Percentiles rank a stretch among this genome's conserved stretches.
These are phyloP conservation scores for Aromia moschata DNA, from an alignment of 2,888 invertebrate species.

Conservation along the genomic window DNA sequence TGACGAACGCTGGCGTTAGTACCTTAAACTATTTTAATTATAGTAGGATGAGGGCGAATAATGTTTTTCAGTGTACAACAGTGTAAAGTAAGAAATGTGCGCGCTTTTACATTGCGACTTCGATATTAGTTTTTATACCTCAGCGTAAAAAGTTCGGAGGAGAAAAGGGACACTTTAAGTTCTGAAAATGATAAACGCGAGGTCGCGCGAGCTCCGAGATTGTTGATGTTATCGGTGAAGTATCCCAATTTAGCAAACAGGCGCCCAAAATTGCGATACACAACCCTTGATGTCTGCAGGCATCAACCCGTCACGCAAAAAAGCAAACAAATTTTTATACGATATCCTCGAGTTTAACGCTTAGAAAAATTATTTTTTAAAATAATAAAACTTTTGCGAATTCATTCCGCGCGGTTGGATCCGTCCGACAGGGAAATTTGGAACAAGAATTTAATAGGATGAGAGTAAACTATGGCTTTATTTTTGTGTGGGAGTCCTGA, in stretches of 20 bases:
- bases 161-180: conserved; percentile 52
- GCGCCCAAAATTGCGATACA: conserved; percentile 61
- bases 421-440: too few species aligned
- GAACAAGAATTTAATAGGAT: too few species aligned
- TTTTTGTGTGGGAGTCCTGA: too few species aligned
- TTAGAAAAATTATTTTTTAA: conserved; percentile 20
- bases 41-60: too few species aligned
- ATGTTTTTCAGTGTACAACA: too few species aligned
- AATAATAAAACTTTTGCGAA: conserved; percentile 18
- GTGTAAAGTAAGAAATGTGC: conserved; percentile 24
- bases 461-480: too few species aligned
- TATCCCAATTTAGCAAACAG: conserved; percentile 59
- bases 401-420: neutral
- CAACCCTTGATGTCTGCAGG: conserved; percentile 57
- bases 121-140: conserved; percentile 37
- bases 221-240: conserved; percentile 62
- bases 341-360: conserved; percentile 24
- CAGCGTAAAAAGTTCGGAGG: conserved; percentile 34
- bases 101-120: conserved; percentile 27
- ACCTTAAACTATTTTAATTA: too few species aligned
- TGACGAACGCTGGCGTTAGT: too few species aligned
- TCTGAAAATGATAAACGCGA: conserved; percentile 61
- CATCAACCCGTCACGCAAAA: conserved; percentile 51
- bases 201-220: conserved; percentile 58
- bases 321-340: conserved; percentile 56